phyloP scores from a whole-genome alignment of 2,797 vertebrate species.

The Onychomys leucogaster region DNA sequence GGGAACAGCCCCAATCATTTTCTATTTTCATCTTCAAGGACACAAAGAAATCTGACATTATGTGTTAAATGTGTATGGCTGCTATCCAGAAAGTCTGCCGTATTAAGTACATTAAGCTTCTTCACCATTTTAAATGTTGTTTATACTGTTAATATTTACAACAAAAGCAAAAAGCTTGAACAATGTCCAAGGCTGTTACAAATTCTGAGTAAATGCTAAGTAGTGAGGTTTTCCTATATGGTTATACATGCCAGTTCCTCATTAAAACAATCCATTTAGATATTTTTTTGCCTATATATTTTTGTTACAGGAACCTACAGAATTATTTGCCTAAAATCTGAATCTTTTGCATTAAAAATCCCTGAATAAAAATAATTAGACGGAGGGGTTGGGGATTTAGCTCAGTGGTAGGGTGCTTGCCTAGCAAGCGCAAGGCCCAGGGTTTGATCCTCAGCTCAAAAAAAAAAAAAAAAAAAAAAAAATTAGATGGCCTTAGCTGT shows the following conservation, averaged over 20 bases:
- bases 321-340: neutral
- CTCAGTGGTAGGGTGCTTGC: no score
- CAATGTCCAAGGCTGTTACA: neutral
- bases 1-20: constrained; percentile 19
- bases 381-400: no score
- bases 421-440: no score
- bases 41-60: neutral
- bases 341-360: constrained; percentile 38
- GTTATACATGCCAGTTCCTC: constrained; percentile 6
- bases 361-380: neutral
- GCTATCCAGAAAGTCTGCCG: neutral
- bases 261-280: constrained; percentile 18
- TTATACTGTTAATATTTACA: constrained; percentile 46
- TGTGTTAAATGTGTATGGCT: neutral
- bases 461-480: no score
- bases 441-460: no score
- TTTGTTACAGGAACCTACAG: neutral
- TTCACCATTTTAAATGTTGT: constrained; percentile 25
- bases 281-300: neutral
- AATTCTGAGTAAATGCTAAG: constrained; percentile 42
- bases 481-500: neutral
- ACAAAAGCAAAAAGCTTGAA: constrained; percentile 25
- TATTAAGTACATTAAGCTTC: neutral
- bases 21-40: neutral
- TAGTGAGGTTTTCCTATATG: neutral